Conservation (phyloP, 1,140 invertebrate genomes). For the Reticulitermes speratus region DNA sequence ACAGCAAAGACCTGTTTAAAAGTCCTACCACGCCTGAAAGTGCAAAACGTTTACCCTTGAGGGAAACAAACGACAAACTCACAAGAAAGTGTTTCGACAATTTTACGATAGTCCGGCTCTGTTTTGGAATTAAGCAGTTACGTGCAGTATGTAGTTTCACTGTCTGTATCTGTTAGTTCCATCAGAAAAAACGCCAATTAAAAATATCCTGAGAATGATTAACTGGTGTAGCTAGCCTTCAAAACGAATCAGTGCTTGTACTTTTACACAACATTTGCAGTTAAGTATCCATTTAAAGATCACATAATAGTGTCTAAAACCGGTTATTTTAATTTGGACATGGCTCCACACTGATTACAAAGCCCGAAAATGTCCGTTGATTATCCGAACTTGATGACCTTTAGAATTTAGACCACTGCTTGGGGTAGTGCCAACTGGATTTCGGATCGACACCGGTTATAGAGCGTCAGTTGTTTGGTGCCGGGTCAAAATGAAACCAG, state of each 20-base stretch:
- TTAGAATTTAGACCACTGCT: background rate
- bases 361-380: slow-evolving; percentile 3
- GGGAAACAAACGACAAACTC: background rate
- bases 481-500: background rate
- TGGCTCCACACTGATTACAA: background rate
- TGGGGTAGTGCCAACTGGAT: background rate
- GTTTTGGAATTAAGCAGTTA: background rate
- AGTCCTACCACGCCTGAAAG: background rate
- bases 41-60: background rate
- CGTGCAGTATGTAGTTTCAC: background rate
- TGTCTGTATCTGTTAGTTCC: background rate
- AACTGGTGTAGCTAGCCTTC: background rate
- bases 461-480: background rate
- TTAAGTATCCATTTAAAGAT: background rate
- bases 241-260: background rate
- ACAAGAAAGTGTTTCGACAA: background rate
- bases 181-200: background rate
- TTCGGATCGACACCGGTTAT: background rate
- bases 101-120: background rate
- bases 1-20: background rate
- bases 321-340: slow-evolving; percentile 19
- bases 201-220: background rate
- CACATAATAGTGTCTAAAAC: background rate
- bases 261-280: background rate
- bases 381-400: background rate